Percentiles rank a stretch among this genome's conserved stretches.
phyloP scores from a whole-genome alignment of 2,113 vertebrate species.

The Hipposideros armiger region DNA sequence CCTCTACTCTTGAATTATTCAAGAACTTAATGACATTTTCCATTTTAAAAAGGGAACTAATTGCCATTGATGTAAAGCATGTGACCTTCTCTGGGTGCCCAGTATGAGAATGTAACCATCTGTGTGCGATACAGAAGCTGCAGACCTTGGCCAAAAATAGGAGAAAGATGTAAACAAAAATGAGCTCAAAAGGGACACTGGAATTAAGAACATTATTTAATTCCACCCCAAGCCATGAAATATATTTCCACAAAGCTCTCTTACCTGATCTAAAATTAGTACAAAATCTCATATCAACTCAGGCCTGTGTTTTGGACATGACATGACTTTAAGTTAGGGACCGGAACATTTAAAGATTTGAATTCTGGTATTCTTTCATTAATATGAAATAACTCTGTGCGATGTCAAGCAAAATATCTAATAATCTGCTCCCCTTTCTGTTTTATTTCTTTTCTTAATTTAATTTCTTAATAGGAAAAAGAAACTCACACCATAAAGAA shows the following conservation, averaged over 20 bases:
- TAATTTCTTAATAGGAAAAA: slow-evolving; percentile 49
- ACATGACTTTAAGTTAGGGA: neutral
- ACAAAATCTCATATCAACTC: neutral
- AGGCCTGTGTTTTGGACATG: neutral
- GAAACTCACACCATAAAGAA: slow-evolving; percentile 33
- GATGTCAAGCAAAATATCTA: slow-evolving; percentile 1
- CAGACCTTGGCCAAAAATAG: neutral
- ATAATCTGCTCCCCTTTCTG: neutral
- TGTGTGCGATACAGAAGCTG: neutral
- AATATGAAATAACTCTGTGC: slow-evolving; percentile 23
- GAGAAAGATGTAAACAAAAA: neutral
- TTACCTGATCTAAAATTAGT: neutral
- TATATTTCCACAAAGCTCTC: neutral
- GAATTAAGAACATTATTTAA: neutral
- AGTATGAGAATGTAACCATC: slow-evolving; percentile 74
- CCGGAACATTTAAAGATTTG: neutral
- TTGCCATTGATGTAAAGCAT: slow-evolving; percentile 77
- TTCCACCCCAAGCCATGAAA: neutral
- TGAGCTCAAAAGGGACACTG: neutral
- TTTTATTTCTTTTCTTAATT: neutral
- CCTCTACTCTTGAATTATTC: slow-evolving; percentile 83
- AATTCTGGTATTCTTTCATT: neutral
- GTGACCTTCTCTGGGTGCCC: slow-evolving; percentile 71
- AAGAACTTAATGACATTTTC: slow-evolving; percentile 85
- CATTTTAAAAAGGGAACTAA: slow-evolving; percentile 80